These are phyloP conservation scores for Nebria ingens DNA, from an alignment of 1,140 invertebrate species.

Conservation along the genomic window DNA sequence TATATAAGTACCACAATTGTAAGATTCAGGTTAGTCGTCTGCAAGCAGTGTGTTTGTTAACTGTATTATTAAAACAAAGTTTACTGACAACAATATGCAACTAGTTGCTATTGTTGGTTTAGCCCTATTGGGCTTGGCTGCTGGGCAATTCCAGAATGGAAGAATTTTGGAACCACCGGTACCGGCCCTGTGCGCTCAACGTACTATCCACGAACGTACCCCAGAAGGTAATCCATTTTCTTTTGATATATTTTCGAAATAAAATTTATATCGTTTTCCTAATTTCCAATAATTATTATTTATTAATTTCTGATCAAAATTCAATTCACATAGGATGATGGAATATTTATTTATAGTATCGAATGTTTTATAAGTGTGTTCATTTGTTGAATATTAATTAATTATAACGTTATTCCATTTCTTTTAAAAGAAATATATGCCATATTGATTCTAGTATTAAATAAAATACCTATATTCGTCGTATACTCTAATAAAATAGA, in stretches of 20 bases:
- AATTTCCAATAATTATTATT: too few relatives aligned
- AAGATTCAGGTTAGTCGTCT: neutral
- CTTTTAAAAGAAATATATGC: neutral
- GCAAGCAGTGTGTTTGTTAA: neutral
- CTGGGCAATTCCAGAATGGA: conserved; percentile 56
- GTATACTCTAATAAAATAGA: conserved; percentile 7
- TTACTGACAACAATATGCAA: neutral
- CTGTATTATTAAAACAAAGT: neutral
- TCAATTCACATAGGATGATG: too few relatives aligned
- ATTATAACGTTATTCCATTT: too few relatives aligned
- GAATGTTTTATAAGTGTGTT: too few relatives aligned
- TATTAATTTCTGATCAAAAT: too few relatives aligned
- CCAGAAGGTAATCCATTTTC: conserved; percentile 41
- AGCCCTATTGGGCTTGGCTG: conserved; percentile 30
- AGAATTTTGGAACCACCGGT: conserved; percentile 61
- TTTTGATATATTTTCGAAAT: conserved; percentile 11
- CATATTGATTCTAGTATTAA: neutral
- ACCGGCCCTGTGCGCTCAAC: conserved; percentile 58
- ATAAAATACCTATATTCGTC: neutral
- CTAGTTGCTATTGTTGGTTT: conserved; percentile 1
- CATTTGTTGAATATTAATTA: too few relatives aligned
- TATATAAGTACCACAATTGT: neutral
- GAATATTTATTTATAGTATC: too few relatives aligned
- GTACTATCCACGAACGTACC: conserved; percentile 51
- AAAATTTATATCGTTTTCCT: neutral